Evolutionary conservation across 2,113 vertebrate genomes (phyloP).

Genomic region (Petroica traversi): DNA sequence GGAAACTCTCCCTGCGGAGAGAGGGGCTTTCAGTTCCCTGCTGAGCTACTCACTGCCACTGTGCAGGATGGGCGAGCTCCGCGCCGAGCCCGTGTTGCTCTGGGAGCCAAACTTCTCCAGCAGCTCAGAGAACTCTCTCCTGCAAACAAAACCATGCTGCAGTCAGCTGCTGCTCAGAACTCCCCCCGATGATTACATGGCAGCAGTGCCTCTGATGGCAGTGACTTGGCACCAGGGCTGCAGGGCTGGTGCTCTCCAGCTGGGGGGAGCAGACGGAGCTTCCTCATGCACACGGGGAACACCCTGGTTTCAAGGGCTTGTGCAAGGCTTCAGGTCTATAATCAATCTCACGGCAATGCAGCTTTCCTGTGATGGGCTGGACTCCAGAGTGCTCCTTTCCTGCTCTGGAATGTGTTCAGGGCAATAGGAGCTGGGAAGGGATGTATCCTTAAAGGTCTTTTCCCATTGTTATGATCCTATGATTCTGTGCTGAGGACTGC

Average conservation of each 20-base stretch:
- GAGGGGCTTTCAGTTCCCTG: too few relatives aligned
- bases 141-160: neutral
- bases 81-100: slow-evolving; percentile 80
- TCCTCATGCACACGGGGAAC: neutral
- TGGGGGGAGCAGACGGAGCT: neutral
- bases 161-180: neutral
- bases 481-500: neutral
- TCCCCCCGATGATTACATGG: neutral
- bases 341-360: neutral
- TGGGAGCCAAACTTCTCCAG: slow-evolving; percentile 87
- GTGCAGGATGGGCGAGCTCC: slow-evolving; percentile 83
- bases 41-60: slow-evolving; percentile 52
- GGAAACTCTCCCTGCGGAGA: neutral
- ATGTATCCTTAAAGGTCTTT: rapidly evolving
- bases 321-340: neutral
- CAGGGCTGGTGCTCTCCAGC: rapidly evolving
- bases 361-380: neutral
- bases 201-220: neutral
- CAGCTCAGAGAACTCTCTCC: slow-evolving; percentile 87
- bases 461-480: neutral
- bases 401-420: neutral
- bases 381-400: neutral
- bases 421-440: neutral
- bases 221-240: neutral
- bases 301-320: neutral